Percentiles rank a stretch among this genome's conserved stretches.
phyloP scores from a whole-genome alignment of 2,113 vertebrate species.

The Oryzias melastigma region DNA sequence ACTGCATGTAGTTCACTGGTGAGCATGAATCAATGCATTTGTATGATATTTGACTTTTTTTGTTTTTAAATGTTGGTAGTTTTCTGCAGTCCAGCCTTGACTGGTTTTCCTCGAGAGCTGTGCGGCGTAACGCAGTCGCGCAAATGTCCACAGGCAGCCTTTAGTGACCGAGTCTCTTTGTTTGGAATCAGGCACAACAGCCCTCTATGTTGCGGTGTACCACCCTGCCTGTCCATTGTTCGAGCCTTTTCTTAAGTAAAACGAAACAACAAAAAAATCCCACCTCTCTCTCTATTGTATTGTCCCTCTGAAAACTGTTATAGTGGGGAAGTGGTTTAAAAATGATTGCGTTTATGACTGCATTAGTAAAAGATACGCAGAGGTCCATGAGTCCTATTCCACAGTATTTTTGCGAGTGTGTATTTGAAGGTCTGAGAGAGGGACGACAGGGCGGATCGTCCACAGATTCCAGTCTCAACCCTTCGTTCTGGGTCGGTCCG shows the following conservation, averaged over 20 bases:
- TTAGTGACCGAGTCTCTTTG: constrained; percentile 45
- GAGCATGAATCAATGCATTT: constrained; percentile 68
- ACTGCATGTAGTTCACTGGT: constrained; percentile 75
- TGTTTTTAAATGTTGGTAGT: constrained; percentile 24
- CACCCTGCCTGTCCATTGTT: constrained; percentile 34
- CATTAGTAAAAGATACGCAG: constrained; percentile 30
- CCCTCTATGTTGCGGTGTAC: constrained; percentile 37
- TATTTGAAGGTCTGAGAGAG: constrained; percentile 43
- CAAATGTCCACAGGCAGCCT: constrained; percentile 43
- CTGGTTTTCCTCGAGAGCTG: constrained; percentile 51
- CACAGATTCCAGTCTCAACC: constrained; percentile 57
- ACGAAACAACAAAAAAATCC: constrained; percentile 32
- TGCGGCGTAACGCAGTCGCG: constrained; percentile 55
- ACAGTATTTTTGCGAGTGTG: constrained; percentile 32
- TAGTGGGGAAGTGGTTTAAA: constrained; percentile 35
- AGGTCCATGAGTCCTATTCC: constrained; percentile 28
- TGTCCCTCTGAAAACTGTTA: constrained; percentile 28
- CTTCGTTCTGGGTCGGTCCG: constrained; percentile 43
- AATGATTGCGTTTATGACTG: constrained; percentile 38
- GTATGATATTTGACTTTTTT: constrained; percentile 46
- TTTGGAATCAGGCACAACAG: constrained; percentile 30
- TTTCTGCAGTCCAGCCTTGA: constrained; percentile 28
- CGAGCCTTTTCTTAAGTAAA: constrained; percentile 25
- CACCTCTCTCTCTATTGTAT: constrained; percentile 39
- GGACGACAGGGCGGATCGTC: constrained; percentile 45